Evolutionary conservation across 2,888 invertebrate genomes (phyloP).

Genomic region (Metallyticus violacea): DNA sequence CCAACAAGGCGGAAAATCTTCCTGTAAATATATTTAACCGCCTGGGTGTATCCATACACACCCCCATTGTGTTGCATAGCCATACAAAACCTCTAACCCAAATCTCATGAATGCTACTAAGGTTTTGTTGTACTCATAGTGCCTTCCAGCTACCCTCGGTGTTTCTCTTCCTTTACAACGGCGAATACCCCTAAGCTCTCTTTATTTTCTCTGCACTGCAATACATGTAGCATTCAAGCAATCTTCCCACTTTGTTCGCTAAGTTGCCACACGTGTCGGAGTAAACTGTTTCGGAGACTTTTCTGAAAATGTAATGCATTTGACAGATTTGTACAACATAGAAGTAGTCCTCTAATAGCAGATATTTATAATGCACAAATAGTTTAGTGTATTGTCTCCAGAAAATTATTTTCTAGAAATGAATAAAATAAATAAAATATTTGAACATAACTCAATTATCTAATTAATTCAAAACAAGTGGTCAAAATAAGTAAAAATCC

Average conservation of each 20-base stretch:
- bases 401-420: too few relatives aligned
- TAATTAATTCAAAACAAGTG: too few relatives aligned
- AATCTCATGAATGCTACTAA: neutral
- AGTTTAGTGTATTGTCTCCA: too few relatives aligned
- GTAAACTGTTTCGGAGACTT: too few relatives aligned
- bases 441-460: too few relatives aligned
- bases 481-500: too few relatives aligned
- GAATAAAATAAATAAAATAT: too few relatives aligned
- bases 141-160: neutral
- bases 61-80: neutral
- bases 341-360: too few relatives aligned
- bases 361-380: too few relatives aligned
- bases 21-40: neutral
- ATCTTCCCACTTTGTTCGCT: neutral
- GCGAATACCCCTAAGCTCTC: neutral
- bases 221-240: neutral
- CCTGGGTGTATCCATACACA: neutral
- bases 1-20: neutral
- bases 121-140: neutral
- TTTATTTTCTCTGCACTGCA: neutral
- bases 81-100: neutral
- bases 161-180: neutral
- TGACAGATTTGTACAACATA: too few relatives aligned
- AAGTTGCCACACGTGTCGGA: neutral
- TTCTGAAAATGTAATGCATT: too few relatives aligned